These are phyloP conservation scores for Furcifer pardalis DNA, from an alignment of 2,797 vertebrate species.

Conservation along the genomic window DNA sequence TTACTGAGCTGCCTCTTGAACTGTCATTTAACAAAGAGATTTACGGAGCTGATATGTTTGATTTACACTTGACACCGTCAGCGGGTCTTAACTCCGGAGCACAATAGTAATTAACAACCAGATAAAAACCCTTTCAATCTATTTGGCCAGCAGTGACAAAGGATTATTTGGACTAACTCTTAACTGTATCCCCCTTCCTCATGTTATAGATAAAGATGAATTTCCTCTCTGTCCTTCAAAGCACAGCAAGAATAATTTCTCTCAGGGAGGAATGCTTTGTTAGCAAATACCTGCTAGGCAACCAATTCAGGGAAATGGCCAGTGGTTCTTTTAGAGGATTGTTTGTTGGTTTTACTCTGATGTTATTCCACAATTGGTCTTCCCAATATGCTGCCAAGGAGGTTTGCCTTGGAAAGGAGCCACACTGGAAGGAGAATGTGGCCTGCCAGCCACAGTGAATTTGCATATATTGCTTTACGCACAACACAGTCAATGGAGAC, in stretches of 20 bases:
- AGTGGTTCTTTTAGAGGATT: neutral
- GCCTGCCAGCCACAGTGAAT: neutral
- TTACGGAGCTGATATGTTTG: slow-evolving; percentile 66
- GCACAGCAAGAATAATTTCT: neutral
- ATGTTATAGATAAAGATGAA: neutral
- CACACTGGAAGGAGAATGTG: neutral
- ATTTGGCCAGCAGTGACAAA: slow-evolving; percentile 31
- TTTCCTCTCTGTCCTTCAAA: neutral
- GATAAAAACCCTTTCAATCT: slow-evolving; percentile 63
- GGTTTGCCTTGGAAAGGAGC: neutral
- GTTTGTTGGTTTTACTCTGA: slow-evolving; percentile 13
- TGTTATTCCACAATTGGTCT: neutral
- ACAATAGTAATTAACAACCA: slow-evolving; percentile 65
- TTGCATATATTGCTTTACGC: neutral
- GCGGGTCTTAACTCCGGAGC: slow-evolving; percentile 57
- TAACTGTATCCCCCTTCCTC: neutral
- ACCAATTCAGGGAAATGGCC: neutral
- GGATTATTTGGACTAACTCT: neutral
- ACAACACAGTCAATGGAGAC: neutral
- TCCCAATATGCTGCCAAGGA: neutral
- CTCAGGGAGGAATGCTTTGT: neutral
- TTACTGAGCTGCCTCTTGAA: slow-evolving; percentile 61
- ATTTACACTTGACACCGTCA: slow-evolving; percentile 63
- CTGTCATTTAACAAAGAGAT: slow-evolving; percentile 62
- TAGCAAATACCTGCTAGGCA: neutral